Conservation (phyloP, 2,888 invertebrate genomes). For the Argyresthia albistria region DNA sequence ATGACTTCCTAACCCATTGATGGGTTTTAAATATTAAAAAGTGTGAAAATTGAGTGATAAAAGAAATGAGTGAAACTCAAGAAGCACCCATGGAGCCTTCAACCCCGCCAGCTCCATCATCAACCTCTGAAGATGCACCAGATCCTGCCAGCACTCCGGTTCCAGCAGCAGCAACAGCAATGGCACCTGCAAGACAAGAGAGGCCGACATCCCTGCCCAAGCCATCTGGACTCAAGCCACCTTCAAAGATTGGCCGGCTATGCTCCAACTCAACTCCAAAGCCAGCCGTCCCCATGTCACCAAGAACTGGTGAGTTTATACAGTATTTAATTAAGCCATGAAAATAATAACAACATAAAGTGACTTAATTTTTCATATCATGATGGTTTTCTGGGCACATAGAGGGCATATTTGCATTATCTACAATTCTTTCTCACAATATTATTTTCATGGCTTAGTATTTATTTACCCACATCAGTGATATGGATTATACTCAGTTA, state of each 20-base stretch:
- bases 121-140: conserved; percentile 43
- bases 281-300: conserved; percentile 76
- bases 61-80: conserved; percentile 54
- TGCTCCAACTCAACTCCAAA: conserved; percentile 76
- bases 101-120: conserved; percentile 28
- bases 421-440: not conserved
- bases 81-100: conserved; percentile 28
- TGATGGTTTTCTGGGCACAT: no score
- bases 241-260: conserved; percentile 78
- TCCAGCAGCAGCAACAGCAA: conserved; percentile 25
- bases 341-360: no score
- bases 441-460: not conserved
- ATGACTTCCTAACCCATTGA: not conserved
- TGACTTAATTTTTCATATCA: no score
- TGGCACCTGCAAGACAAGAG: conserved; percentile 9
- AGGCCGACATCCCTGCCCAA: conserved; percentile 60
- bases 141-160: conserved; percentile 21
- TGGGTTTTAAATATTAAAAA: conserved; percentile 9
- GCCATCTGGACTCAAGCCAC: conserved; percentile 75
- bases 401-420: not conserved
- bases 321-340: no score
- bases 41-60: conserved; percentile 26
- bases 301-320: conserved; percentile 59
- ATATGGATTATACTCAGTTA: not conserved
- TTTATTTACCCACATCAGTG: not conserved